Evolutionary conservation across 2,113 vertebrate species (phyloP).

Genomic region (Nothobranchius kuhntae): DNA sequence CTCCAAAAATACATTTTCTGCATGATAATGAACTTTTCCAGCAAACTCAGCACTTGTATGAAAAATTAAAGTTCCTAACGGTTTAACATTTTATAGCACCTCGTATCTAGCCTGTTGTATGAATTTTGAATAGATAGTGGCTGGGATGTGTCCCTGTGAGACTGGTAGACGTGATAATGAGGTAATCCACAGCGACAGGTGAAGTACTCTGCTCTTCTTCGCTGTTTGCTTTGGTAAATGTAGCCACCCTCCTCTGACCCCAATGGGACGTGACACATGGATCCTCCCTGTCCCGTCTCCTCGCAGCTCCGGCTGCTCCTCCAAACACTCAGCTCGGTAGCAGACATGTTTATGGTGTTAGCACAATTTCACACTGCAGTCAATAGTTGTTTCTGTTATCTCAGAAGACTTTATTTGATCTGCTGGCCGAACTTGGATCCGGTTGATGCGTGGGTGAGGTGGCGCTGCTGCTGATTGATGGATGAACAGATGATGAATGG

Average conservation of each 20-base stretch:
- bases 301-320: conserved; percentile 24
- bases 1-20: background rate
- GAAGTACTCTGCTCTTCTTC: conserved; percentile 66
- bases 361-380: background rate
- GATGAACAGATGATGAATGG: conserved; percentile 44
- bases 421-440: conserved; percentile 5
- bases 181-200: conserved; percentile 70
- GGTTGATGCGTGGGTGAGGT: conserved; percentile 27
- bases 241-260: conserved; percentile 64
- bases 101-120: conserved; percentile 40
- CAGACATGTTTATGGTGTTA: conserved; percentile 9
- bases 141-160: conserved; percentile 41
- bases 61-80: conserved; percentile 3
- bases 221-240: conserved; percentile 74
- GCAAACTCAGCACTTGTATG: background rate
- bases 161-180: conserved; percentile 61
- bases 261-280: conserved; percentile 75
- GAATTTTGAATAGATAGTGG: conserved; percentile 64
- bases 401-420: conserved; percentile 15
- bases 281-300: conserved; percentile 44
- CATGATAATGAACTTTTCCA: conserved; percentile 1
- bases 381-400: background rate
- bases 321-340: conserved; percentile 1
- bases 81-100: conserved; percentile 53
- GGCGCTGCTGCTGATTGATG: conserved; percentile 33